phyloP scores from a whole-genome alignment of 2,888 invertebrate genomes.

The Endomychus coccineus region DNA sequence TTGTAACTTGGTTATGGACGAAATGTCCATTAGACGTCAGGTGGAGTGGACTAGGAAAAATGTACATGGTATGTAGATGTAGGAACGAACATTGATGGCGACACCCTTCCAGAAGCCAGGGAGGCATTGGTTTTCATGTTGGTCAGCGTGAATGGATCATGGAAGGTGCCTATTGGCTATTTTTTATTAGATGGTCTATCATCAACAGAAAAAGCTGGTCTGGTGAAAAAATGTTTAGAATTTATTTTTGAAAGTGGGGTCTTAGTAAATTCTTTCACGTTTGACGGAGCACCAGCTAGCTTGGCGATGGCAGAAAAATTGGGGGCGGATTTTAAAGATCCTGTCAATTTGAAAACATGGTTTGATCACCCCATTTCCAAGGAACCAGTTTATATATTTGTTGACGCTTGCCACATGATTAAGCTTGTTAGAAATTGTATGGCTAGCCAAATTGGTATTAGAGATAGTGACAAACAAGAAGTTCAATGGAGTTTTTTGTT shows the following conservation, averaged over 20 bases:
- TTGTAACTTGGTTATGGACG: constrained; percentile 26
- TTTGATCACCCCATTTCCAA: too few relatives aligned
- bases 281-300: constrained; percentile 24
- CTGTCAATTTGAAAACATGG: constrained; percentile 4
- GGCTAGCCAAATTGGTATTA: too few relatives aligned
- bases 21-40: constrained; percentile 28
- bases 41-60: constrained; percentile 26
- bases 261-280: constrained; percentile 18
- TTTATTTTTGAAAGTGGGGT: constrained; percentile 21
- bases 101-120: constrained; percentile 20
- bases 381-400: too few relatives aligned
- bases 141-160: constrained; percentile 17
- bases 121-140: constrained; percentile 23
- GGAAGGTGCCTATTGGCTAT: constrained; percentile 24
- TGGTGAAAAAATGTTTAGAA: constrained; percentile 18
- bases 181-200: constrained; percentile 21
- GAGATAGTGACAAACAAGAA: constrained; percentile 5
- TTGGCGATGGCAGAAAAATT: constrained; percentile 18
- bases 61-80: constrained; percentile 29
- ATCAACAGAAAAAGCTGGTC: constrained; percentile 18
- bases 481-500: constrained; percentile 4
- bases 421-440: constrained; percentile 19
- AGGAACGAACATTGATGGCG: constrained; percentile 21
- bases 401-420: constrained; percentile 20
- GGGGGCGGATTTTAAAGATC: constrained; percentile 18